Evolutionary conservation across 2,113 vertebrate genomes (phyloP).

Genomic region (Serinus canaria): DNA sequence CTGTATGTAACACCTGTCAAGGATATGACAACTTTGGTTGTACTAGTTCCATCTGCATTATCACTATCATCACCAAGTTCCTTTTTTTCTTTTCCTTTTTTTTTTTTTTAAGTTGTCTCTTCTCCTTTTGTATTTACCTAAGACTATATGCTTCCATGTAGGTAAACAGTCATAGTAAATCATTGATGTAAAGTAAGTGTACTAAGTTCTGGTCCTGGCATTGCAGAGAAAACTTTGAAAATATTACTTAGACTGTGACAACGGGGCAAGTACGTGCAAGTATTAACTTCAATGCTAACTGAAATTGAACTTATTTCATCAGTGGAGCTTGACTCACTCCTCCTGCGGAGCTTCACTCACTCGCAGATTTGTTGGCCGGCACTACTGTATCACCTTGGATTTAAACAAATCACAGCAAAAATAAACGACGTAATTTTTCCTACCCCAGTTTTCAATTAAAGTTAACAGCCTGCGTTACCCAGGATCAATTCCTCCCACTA

Average conservation of each 20-base stretch:
- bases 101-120: not conserved
- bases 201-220: not conserved
- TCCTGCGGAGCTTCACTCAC: not conserved
- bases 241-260: not conserved
- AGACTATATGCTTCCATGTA: not conserved
- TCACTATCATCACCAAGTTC: too few species aligned
- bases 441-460: not conserved
- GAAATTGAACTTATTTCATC: not conserved
- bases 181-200: not conserved
- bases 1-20: constrained; percentile 14
- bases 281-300: not conserved
- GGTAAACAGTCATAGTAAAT: not conserved
- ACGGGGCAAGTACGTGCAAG: fast-evolving
- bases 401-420: not conserved
- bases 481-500: not conserved
- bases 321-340: not conserved
- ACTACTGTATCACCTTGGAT: not conserved
- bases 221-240: not conserved
- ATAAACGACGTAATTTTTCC: not conserved
- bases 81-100: not conserved
- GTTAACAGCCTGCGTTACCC: not conserved
- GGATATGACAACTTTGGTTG: not conserved
- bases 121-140: not conserved
- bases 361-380: not conserved
- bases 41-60: not conserved